These are phyloP conservation scores for Leptopilina drosophilae DNA, from an alignment of 2,888 invertebrate genomes.

Conservation along the genomic window DNA sequence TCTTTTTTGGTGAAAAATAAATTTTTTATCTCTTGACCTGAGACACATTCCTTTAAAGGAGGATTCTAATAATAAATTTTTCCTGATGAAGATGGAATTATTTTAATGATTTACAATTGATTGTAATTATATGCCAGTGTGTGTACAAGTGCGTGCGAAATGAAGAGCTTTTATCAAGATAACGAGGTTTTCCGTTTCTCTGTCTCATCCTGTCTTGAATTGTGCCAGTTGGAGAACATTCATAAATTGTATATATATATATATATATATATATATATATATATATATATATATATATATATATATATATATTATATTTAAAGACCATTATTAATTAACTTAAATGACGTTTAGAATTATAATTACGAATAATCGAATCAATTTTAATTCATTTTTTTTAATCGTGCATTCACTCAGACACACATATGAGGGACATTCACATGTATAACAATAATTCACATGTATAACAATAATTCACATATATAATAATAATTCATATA, in stretches of 20 bases:
- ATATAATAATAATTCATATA: no score
- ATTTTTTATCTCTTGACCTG: no score
- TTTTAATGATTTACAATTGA: conserved; percentile 33
- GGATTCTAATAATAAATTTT: not conserved
- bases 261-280: no score
- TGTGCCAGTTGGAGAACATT: conserved; percentile 3
- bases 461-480: no score
- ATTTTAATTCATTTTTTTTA: conserved; percentile 65
- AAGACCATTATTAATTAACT: conserved; percentile 19
- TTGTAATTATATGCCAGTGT: conserved; percentile 9
- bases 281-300: no score
- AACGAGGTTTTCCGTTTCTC: conserved; percentile 40
- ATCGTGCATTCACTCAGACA: no score
- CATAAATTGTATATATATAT: no score
- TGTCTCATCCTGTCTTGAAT: conserved; percentile 32
- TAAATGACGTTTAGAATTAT: conserved; percentile 48
- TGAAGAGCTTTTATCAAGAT: conserved; percentile 13
- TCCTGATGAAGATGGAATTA: conserved; percentile 7
- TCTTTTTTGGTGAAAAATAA: no score
- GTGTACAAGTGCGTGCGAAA: not conserved
- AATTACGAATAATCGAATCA: conserved; percentile 64
- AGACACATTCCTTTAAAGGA: no score
- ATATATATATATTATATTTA: not conserved
- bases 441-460: no score
- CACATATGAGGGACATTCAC: no score